Base-by-base conservation (phyloP, 2,113 vertebrate species). In the Eubucco bourcierii region DNA sequence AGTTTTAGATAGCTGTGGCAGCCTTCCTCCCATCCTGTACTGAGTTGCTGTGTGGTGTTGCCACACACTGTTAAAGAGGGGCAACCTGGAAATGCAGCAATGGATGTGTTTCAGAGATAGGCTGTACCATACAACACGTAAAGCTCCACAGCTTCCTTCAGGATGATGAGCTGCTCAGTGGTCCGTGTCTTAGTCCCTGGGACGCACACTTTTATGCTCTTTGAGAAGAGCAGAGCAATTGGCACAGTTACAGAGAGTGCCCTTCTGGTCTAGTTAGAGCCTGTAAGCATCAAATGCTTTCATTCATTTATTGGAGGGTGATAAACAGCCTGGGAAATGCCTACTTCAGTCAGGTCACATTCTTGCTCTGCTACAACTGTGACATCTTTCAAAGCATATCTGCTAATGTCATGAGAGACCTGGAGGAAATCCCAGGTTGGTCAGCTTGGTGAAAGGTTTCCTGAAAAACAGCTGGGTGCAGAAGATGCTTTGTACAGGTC, bases 271-370 rank as follows among this genome's bases (percentile, higher is more conserved):
- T 78, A 44, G n/a, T 86, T 91, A 88, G 70, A 72, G 58, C 47
- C 94, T 81, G 44, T 29, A 55, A 90, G 73, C 80, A 79, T 81
- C 80, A 84, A 84, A 88, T 4, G 17, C 70, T 94, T 87, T 52
- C 80, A 73, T 94, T 94, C 90, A 65, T 96, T 95, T 85, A 44
- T 41, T 0, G 0, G 73, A 84, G 70, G 82, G 72, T 90, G 91
- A 90, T 91, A 93, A 95, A 88, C 87, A 88, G 84, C 73, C 87
- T 88, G 73, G 70, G 91, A 96, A 96, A 75, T 52, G 90, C 76
- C 87, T 93, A 85, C 73, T 76, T 92, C n/a, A 61, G 55, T 81
- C 87, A 81, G 91, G 83, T 93, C 77, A 70, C 70, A 66, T 88
- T 66, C 77, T 88, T 85, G 65, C 80, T 90, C 80, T 76, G 90